Evolutionary conservation across 2,888 invertebrate species (phyloP), one percentile per base, ranked within the genome.

Genomic region (Drosophila pullipes): DNA sequence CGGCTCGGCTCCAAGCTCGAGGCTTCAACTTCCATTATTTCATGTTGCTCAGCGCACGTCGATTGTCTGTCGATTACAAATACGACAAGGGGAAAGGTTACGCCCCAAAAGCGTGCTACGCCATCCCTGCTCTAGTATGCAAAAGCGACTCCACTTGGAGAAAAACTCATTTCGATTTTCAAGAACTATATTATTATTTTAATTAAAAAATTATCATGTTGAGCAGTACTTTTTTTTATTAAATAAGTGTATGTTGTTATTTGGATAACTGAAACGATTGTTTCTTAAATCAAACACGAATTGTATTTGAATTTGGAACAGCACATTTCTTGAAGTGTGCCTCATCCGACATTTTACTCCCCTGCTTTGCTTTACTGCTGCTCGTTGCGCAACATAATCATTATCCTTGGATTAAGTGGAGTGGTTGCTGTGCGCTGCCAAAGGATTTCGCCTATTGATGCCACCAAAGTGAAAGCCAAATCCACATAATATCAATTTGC

Each of bases 401-500:
- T 90, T 91, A 91, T 91, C 86, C 91, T 84, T 77, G 82, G 81
- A 90, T 90, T 90, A 84, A 75, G 75, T 81, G 69, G 78, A 88
- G 89, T 44, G 72, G 50, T 64, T 68, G 53, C 75, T 61, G 60
- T 69, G 61, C 70, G 35, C 68, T 67, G 71, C 64, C 76, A 86
- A 89, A 90, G 89, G 89, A 90, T 91, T 91, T 80, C 81, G 91
- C 82, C 82, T 75, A 90, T 89, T 86, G 91, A 90, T 91, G 83
- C 77, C 82, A 62, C 61, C 81, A 77, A 90, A 86, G 89, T 90
- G 89, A 90, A 89, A 91, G 89, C 89, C 82, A 91, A 90, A 89
- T 82, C 89, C 91, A 82, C 89, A 87, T 85, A 82, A 89, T 92
- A 92, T 92, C 92, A 91, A 91, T 92, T 91, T 92, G 84, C 89